These are phyloP conservation scores for Clanis bilineata DNA, from an alignment of 2,888 invertebrate genomes.

Conservation along the genomic window DNA sequence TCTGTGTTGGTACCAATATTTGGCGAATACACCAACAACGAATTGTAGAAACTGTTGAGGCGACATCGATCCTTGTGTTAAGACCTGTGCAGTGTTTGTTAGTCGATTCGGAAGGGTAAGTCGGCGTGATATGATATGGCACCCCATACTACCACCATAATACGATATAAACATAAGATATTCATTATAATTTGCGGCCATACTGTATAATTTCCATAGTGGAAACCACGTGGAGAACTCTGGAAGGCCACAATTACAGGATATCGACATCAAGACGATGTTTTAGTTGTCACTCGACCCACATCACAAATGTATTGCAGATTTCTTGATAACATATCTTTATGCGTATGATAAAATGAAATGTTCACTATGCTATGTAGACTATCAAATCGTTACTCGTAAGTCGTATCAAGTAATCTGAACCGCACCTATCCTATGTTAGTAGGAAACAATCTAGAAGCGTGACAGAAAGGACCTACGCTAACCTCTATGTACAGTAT, in stretches of 20 bases:
- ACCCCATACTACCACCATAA: slow-evolving; percentile 76
- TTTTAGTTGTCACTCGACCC: slow-evolving; percentile 50
- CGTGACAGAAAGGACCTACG: slow-evolving; percentile 66
- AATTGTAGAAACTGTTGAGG: slow-evolving; percentile 5
- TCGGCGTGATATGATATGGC: slow-evolving; percentile 77
- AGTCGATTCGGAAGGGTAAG: slow-evolving; percentile 73
- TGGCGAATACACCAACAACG: not conserved
- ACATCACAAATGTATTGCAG: slow-evolving; percentile 44
- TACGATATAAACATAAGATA: slow-evolving; percentile 66
- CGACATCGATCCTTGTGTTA: slow-evolving; percentile 48
- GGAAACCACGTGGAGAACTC: slow-evolving; percentile 79
- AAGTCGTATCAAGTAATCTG: slow-evolving; percentile 69
- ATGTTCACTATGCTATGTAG: slow-evolving; percentile 4
- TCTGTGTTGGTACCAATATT: not conserved
- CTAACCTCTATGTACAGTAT: slow-evolving; percentile 66
- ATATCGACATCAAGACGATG: slow-evolving; percentile 43
- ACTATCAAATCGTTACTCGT: slow-evolving; percentile 20
- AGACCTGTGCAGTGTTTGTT: slow-evolving; percentile 79
- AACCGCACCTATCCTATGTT: slow-evolving; percentile 63
- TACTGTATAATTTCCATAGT: slow-evolving; percentile 38
- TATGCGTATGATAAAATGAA: slow-evolving; percentile 22
- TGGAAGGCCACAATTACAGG: slow-evolving; percentile 74
- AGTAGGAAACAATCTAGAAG: slow-evolving; percentile 77
- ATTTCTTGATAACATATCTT: slow-evolving; percentile 69
- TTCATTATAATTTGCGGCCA: slow-evolving; percentile 58